These are phyloP conservation scores for Cantharis rustica DNA, from an alignment of 2,888 invertebrate species.

Conservation along the genomic window DNA sequence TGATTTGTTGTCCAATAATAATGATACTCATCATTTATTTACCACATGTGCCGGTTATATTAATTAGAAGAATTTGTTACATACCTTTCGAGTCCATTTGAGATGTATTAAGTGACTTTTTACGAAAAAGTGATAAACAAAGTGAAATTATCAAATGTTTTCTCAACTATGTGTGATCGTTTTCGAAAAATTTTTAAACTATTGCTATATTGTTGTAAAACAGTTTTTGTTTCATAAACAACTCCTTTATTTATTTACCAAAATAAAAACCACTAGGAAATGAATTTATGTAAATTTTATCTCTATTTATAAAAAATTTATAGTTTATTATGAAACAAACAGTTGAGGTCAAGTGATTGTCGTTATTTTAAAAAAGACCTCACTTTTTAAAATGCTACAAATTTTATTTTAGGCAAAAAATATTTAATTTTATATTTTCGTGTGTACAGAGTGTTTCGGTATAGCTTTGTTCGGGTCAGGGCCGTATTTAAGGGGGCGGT, in stretches of 20 bases:
- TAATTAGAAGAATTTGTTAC: conserved; percentile 68
- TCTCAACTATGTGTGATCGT: not conserved
- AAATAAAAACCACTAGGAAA: not conserved
- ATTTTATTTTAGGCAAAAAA: not conserved
- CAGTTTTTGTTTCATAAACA: not conserved
- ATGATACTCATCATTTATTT: conserved; percentile 69
- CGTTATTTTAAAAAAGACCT: not conserved
- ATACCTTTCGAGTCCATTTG: conserved; percentile 70
- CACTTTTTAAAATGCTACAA: not conserved
- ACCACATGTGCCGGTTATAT: conserved; percentile 71
- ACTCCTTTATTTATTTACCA: not conserved
- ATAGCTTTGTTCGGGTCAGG: too few species aligned
- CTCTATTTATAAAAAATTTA: not conserved
- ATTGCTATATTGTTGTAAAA: not conserved
- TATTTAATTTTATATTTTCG: too few species aligned
- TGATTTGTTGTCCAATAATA: conserved; percentile 70
- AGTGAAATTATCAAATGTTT: not conserved
- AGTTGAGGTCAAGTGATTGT: not conserved
- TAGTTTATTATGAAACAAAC: not conserved
- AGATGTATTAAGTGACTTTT: conserved; percentile 37
- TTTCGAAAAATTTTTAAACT: not conserved
- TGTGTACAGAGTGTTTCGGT: too few species aligned
- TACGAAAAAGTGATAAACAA: not conserved
- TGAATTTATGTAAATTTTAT: not conserved
- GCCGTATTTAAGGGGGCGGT: too few species aligned